Evolutionary conservation across 2,797 vertebrate genomes (phyloP), one percentile per base, ranked within the genome.

Genomic region (Gephyroberyx darwinii): DNA sequence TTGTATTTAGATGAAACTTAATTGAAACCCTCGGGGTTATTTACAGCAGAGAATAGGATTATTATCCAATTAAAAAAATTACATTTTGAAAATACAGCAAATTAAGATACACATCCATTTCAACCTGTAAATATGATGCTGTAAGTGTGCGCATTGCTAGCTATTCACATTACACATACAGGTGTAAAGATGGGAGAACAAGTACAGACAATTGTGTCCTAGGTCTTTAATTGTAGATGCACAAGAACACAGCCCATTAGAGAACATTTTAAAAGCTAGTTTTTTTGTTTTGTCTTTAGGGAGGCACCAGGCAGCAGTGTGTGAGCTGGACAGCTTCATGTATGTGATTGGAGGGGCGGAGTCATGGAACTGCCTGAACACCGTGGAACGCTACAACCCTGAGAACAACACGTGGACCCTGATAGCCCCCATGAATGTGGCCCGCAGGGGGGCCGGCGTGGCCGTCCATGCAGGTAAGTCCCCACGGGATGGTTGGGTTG

Each of bases 351-450:
- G 98, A 45, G 98, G 98, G 60, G 97, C 98, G 0, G 98, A 99
- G 77, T 99, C 96, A 0, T 99, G 98, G 98, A 99, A 99, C 90
- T 99, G 98, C 90, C 93, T 99, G 63, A 99, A 95, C 84, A 96
- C 95, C 0, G 97, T 98, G 80, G 98, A 99, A 76, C 94, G 97
- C 37, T 99, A 98, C 88, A 98, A 96, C 86, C 95, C 96, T 0
- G 95, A 96, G 75, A 98, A 97, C 88, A 96, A 98, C 92, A 99
- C 96, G 37, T 99, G 97, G 98, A 97, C 96, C 14, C 86, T 98
- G 65, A 92, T 98, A 0, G 95, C 96, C 0, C 92, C 97, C 71
- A 99, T 99, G 98, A 99, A 99, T 0, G 96, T 98, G 89, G 97
- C 98, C 1, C 95, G 98, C 19, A 94, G 98, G 33, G 98, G 97